Evolutionary conservation across 1,140 invertebrate species (phyloP).

Genomic region (Platorchestia sp.): DNA sequence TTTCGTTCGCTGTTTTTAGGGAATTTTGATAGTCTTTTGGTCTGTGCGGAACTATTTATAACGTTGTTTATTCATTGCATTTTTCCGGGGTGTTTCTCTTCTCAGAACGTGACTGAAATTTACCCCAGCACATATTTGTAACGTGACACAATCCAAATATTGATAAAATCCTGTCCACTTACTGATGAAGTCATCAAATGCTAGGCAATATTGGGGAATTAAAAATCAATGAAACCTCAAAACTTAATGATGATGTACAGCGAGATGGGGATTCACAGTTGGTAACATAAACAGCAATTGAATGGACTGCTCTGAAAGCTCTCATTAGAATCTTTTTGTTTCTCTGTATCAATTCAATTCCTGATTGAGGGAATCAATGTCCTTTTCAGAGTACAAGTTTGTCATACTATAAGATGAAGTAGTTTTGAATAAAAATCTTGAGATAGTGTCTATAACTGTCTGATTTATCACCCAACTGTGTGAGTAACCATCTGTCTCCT

Average conservation of each 20-base stretch:
- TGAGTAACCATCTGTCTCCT: neutral
- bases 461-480: neutral
- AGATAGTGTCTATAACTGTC: neutral
- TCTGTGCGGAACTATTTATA: neutral
- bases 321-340: neutral
- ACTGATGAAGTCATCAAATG: neutral
- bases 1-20: neutral
- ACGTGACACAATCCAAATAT: neutral
- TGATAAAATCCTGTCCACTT: neutral
- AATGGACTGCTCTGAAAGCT: neutral
- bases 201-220: too few species aligned
- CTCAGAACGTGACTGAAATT: neutral
- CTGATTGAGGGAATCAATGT: neutral
- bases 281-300: neutral
- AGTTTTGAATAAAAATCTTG: neutral
- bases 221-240: too few species aligned
- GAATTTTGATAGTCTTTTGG: neutral
- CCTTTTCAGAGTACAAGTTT: neutral
- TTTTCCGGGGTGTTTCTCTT: neutral
- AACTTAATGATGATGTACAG: neutral
- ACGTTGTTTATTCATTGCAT: neutral
- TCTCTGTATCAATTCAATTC: neutral
- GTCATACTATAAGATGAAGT: neutral
- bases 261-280: neutral
- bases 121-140: too few species aligned